Conservation (phyloP, 1,140 invertebrate species). For the Drosophila simulans region DNA sequence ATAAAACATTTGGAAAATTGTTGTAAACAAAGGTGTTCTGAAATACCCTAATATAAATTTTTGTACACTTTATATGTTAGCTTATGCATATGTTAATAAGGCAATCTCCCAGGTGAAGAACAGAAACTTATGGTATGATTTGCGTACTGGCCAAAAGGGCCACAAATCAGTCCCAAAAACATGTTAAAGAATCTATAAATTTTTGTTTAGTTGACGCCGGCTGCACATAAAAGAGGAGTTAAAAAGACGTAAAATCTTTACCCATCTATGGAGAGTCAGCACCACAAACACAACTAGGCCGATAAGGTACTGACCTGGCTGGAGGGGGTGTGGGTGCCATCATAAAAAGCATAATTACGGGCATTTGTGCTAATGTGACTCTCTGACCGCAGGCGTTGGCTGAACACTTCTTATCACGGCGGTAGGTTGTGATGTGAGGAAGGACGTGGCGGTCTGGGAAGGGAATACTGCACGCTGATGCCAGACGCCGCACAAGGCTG, state of each 20-base stretch:
- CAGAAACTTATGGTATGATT: slow-evolving; percentile 10
- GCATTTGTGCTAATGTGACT: slow-evolving; percentile 55
- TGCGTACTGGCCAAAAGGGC: slow-evolving; percentile 5
- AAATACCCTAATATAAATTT: too few relatives aligned
- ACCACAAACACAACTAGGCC: slow-evolving; percentile 8
- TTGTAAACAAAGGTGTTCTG: too few relatives aligned
- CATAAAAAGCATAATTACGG: slow-evolving; percentile 56
- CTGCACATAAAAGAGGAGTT: slow-evolving; percentile 43
- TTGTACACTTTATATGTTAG: not conserved
- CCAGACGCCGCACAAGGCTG: slow-evolving; percentile 28
- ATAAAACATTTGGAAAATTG: too few relatives aligned
- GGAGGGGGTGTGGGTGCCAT: slow-evolving; percentile 30
- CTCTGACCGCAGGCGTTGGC: slow-evolving; percentile 34
- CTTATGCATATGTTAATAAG: slow-evolving; percentile 24
- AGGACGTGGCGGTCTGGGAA: slow-evolving; percentile 16
- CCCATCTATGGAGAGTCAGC: slow-evolving; percentile 33
- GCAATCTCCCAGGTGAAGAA: slow-evolving; percentile 13
- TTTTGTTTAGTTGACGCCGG: slow-evolving; percentile 35
- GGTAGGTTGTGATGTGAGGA: slow-evolving; percentile 38
- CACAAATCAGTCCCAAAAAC: slow-evolving; percentile 39
- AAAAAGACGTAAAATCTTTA: slow-evolving; percentile 35
- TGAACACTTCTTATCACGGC: slow-evolving; percentile 49
- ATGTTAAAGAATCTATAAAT: slow-evolving; percentile 50
- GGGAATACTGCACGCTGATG: slow-evolving; percentile 36
- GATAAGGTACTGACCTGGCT: slow-evolving; percentile 31